Conservation (phyloP, 2,888 invertebrate genomes). For the Drosophila kanekoi region DNA sequence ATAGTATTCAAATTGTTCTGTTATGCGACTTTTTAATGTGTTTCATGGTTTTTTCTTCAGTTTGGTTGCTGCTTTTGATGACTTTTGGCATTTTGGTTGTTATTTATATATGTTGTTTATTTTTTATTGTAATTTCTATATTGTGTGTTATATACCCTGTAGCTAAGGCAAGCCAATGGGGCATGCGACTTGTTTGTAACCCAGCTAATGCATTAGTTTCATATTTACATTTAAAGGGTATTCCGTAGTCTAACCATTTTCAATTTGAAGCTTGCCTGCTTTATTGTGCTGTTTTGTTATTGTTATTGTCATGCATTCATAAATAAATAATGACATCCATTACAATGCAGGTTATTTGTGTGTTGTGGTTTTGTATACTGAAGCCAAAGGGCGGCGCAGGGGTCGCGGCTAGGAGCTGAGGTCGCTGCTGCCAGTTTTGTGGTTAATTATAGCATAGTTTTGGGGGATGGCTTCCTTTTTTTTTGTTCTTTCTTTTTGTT, state of each 20-base stretch:
- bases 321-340: constrained; percentile 77
- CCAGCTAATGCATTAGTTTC: too few species aligned
- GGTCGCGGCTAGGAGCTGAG: constrained; percentile 1
- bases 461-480: constrained; percentile 41
- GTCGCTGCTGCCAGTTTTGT: constrained; percentile 56
- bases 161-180: neutral
- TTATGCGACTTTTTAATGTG: constrained; percentile 55
- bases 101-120: constrained; percentile 35
- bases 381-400: constrained; percentile 7
- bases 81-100: constrained; percentile 65
- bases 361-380: constrained; percentile 32
- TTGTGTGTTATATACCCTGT: constrained; percentile 34
- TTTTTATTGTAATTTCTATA: constrained; percentile 51
- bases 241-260: neutral
- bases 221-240: constrained; percentile 18
- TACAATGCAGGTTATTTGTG: constrained; percentile 60
- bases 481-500: constrained; percentile 21
- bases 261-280: neutral
- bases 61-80: constrained; percentile 52
- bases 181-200: too few species aligned
- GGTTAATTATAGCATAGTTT: constrained; percentile 73
- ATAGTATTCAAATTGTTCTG: constrained; percentile 50
- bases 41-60: constrained; percentile 31
- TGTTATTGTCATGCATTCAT: constrained; percentile 72
- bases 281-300: constrained; percentile 47